Base-by-base conservation (phyloP, 2,113 vertebrate genomes). In the Eupsittula cactorum region DNA sequence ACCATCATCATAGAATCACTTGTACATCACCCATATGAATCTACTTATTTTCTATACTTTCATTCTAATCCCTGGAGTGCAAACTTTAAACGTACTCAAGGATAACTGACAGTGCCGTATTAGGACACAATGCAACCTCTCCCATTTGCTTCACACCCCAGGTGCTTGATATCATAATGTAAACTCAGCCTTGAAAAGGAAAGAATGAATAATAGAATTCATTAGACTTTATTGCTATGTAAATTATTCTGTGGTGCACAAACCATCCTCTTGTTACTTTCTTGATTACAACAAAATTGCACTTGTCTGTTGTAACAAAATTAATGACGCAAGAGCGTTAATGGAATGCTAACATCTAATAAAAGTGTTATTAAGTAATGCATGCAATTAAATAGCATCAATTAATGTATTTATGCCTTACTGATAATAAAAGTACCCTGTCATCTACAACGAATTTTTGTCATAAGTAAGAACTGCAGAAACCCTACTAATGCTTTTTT, bases 211-310 rank as follows among this genome's bases (percentile, higher is more conserved):
- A 68, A 91, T n/a, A 60, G 77, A 80, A 76, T 60, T 92, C 52
- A 82, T 93, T 89, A 89, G 42, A 29, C 16, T 65, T 88, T 42
- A 94, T 69, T 90, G 52, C 6, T 60, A 8, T 31, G 28, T 57
- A 79, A 96, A 65, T 68, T 92, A 44, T 55, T 63, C 81, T 78
- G 33, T 46, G 29, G 55, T 84, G 29, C 35, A 52, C 16, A 69
- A 79, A 76, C 33, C 50, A 44, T 37, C 27, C 23, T 71, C 80
- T 92, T 71, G 89, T 85, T 85, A 46, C 55, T 71, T 79, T 78
- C 81, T 71, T 75, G 46, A 82, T 93, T 89, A 68, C 70, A 87
- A 87, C 7, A 87, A 91, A 85, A 93, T 90, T 90, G 57, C 37
- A 29, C 20, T 89, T 87, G 60, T 28, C 68, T 68, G 19, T 60